A percentile compares a stretch with the other conserved stretches of the same genome.
Evolutionary conservation across 2,888 invertebrate genomes (phyloP).

Genomic region (Eupithecia pulchellata): DNA sequence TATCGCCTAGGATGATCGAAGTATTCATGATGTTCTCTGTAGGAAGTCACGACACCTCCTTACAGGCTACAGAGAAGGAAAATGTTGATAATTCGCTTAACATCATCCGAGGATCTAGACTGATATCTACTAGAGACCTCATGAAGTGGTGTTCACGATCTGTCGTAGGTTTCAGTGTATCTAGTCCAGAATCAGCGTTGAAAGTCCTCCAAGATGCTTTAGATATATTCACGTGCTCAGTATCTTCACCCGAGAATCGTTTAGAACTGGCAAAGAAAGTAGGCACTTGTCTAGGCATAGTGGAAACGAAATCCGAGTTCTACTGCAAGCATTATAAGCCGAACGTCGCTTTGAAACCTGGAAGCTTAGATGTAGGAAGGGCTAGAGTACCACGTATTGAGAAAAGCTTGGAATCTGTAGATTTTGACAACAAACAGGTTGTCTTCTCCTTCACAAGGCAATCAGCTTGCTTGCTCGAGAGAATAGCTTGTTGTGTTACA

Average conservation of each 20-base stretch:
- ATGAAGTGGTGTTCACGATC: slow-evolving; percentile 96
- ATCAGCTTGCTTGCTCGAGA: slow-evolving; percentile 93
- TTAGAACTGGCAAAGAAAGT: slow-evolving; percentile 89
- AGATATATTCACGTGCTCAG: slow-evolving; percentile 95
- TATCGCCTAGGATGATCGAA: slow-evolving; percentile 91
- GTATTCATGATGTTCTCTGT: slow-evolving; percentile 93
- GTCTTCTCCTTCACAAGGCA: slow-evolving; percentile 94
- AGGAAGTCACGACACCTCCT: slow-evolving; percentile 86
- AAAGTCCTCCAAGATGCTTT: slow-evolving; percentile 94
- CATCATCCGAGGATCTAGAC: slow-evolving; percentile 83
- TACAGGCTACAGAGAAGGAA: slow-evolving; percentile 70
- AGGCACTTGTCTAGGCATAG: slow-evolving; percentile 92
- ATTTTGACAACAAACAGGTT: slow-evolving; percentile 71
- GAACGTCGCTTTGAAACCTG: slow-evolving; percentile 85
- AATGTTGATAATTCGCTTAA: slow-evolving; percentile 56
- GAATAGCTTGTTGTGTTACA: slow-evolving; percentile 92
- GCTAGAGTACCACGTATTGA: slow-evolving; percentile 81
- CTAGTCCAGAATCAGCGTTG: slow-evolving; percentile 88
- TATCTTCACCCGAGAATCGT: slow-evolving; percentile 87
- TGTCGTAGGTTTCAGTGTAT: slow-evolving; percentile 89
- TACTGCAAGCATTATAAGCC: slow-evolving; percentile 93
- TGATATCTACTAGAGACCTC: slow-evolving; percentile 94
- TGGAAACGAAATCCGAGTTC: slow-evolving; percentile 92
- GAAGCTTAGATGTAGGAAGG: slow-evolving; percentile 89
- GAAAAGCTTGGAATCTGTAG: slow-evolving; percentile 68